A percentile compares a stretch with the other conserved stretches of the same genome.
phyloP scores from a whole-genome alignment of 2,113 vertebrate species.

The Cyprinodon brontotheroides region DNA sequence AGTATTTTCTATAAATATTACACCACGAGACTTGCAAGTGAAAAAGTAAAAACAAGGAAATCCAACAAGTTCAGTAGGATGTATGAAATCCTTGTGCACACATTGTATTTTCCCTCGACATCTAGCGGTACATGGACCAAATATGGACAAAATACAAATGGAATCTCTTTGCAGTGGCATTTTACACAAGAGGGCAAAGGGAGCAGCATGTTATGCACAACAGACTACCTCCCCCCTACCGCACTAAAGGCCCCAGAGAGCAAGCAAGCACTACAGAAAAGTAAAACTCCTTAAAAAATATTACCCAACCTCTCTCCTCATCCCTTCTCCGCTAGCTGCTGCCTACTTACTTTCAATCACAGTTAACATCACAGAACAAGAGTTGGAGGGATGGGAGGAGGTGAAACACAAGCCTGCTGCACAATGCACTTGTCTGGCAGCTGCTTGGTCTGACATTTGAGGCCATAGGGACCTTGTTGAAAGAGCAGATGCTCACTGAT shows the following conservation, averaged over 20 bases:
- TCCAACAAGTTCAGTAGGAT: neutral
- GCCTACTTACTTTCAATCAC: slow-evolving; percentile 80
- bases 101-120: slow-evolving; percentile 50
- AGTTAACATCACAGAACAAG: slow-evolving; percentile 89
- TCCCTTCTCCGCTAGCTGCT: slow-evolving; percentile 54
- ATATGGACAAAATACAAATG: slow-evolving; percentile 86
- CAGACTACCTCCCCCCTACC: slow-evolving; percentile 35
- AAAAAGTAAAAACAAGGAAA: slow-evolving; percentile 12
- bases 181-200: slow-evolving; percentile 73
- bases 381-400: slow-evolving; percentile 66
- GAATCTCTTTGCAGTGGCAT: slow-evolving; percentile 83
- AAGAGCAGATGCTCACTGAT: slow-evolving; percentile 78
- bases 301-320: slow-evolving; percentile 47
- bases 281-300: slow-evolving; percentile 66
- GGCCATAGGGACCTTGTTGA: slow-evolving; percentile 75
- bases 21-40: slow-evolving; percentile 9
- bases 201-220: slow-evolving; percentile 49
- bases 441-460: slow-evolving; percentile 78
- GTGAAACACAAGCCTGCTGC: slow-evolving; percentile 64
- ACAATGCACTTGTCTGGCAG: slow-evolving; percentile 76
- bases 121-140: slow-evolving; percentile 35
- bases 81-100: slow-evolving; percentile 26
- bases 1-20: neutral
- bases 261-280: slow-evolving; percentile 50
- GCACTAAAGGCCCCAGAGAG: slow-evolving; percentile 73